Evolutionary conservation across 2,888 invertebrate species (phyloP), one percentile per base, ranked within the genome.

Genomic region (Caenorhabditis sinica): DNA sequence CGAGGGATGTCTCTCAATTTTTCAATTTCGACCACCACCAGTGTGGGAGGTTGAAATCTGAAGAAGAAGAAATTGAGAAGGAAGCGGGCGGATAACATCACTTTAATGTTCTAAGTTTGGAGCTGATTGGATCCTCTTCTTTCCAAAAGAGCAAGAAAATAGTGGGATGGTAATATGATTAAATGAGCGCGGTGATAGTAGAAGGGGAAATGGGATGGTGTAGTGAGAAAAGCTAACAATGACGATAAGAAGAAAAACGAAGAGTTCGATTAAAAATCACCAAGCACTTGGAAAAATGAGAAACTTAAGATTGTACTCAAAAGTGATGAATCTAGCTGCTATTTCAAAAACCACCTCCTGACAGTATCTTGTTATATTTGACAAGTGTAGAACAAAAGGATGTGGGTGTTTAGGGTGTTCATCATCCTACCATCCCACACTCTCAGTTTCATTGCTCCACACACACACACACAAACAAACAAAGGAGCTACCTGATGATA

Each of bases 401-500:
- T 20, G 72, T 69, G 77, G 80, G 65, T 72, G 63, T 65, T 60
- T 77, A 25, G 56, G 40, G 56, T 69, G 69, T 69, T 56, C 56
- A 69, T 69, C 69, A 69, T 69, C 68, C 25, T 8, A 23, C 25
- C 43, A 65, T 30, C 56, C 40, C 53, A 56, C 56, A 53, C 66
- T 68, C 72, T 80, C 80, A 63, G 80, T 80, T 80, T 72, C 72
- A 72, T 72, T 72, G 80, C 80, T 80, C 80, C 15, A 60, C 25
- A 30, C 4, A 28, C 43, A 43, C 23, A 45, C 20, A 43, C 28
- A 71, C 56, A 79, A 79, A 69, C 63, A 77, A 40, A 77, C 63
- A 77, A 25, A 53, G 40, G 11, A 40, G 51, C 20, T 20, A 49
- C 36, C 15, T 56, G 45, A 71, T 68, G 58, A 43, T 58, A 61